Conservation (phyloP, 2,888 invertebrate species). For the Myopa tessellatipennis region DNA sequence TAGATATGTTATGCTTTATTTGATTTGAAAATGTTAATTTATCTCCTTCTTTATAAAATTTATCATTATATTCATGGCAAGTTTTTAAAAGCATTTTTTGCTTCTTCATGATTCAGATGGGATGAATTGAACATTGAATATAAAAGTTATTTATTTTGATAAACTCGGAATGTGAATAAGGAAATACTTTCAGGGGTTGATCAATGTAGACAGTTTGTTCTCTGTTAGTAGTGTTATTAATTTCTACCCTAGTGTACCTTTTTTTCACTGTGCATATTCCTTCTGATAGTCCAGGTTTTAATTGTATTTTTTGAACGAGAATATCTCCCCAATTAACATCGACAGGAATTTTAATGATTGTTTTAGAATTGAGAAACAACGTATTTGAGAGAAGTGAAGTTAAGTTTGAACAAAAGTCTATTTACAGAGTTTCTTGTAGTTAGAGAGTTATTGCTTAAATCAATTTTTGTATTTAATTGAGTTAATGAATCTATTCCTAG, state of each 20-base stretch:
- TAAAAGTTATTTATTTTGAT: neutral
- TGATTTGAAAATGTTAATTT: constrained; percentile 6
- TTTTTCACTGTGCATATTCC: constrained; percentile 9
- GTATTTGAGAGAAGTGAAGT: too few species aligned
- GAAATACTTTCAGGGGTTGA: neutral
- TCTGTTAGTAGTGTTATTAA: neutral
- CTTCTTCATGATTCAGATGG: constrained; percentile 2
- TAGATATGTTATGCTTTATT: constrained; percentile 42
- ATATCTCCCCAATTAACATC: too few species aligned
- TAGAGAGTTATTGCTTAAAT: too few species aligned
- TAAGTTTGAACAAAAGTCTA: too few species aligned
- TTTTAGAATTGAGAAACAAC: too few species aligned
- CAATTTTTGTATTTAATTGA: too few species aligned
- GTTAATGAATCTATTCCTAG: too few species aligned
- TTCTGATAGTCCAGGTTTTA: neutral
- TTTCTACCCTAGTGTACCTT: constrained; percentile 4
- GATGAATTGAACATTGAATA: neutral
- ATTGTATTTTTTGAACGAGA: too few species aligned
- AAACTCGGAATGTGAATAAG: neutral
- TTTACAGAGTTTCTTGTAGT: too few species aligned
- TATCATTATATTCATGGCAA: neutral
- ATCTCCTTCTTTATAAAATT: neutral
- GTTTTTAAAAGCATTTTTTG: neutral
- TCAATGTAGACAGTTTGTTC: neutral
- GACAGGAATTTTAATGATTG: too few species aligned